These are phyloP conservation scores for Erannis defoliaria DNA, from an alignment of 2,888 invertebrate species.

Conservation along the genomic window DNA sequence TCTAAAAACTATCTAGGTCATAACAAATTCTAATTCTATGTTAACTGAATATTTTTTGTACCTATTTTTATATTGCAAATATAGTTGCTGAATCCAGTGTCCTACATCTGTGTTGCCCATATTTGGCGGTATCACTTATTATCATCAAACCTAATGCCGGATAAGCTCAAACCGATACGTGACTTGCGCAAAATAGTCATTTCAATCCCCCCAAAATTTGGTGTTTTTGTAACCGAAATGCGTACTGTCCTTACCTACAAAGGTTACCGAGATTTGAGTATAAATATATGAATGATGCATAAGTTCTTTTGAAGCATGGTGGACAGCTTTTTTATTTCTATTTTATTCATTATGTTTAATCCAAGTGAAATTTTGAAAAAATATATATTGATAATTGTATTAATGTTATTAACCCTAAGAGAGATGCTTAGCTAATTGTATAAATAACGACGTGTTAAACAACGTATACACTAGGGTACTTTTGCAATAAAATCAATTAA, in stretches of 20 bases:
- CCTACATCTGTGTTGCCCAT: slow-evolving; percentile 54
- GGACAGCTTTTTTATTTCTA: not conserved
- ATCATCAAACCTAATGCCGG: slow-evolving; percentile 82
- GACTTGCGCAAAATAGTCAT: slow-evolving; percentile 83
- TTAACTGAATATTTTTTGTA: not conserved
- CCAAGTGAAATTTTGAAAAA: no score
- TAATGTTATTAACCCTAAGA: no score
- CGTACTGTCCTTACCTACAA: slow-evolving; percentile 40
- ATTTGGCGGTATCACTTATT: slow-evolving; percentile 82
- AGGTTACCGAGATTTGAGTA: slow-evolving; percentile 32
- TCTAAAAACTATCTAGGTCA: no score
- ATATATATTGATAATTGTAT: no score
- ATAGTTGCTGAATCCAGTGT: slow-evolving; percentile 52
- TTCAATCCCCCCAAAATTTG: slow-evolving; percentile 60
- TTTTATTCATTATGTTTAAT: no score
- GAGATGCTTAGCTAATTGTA: no score
- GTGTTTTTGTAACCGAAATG: slow-evolving; percentile 62
- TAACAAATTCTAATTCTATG: no score
- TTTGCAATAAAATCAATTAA: no score
- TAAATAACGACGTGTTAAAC: no score
- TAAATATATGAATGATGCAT: slow-evolving; percentile 33
- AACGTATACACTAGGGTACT: no score
- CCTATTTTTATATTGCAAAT: not conserved
- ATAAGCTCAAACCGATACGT: slow-evolving; percentile 81
- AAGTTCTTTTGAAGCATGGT: slow-evolving; percentile 7